Percentiles rank a stretch among this genome's conserved stretches.
These are phyloP conservation scores for Perdita meconis DNA, from an alignment of 2,888 invertebrate genomes.

Conservation along the genomic window DNA sequence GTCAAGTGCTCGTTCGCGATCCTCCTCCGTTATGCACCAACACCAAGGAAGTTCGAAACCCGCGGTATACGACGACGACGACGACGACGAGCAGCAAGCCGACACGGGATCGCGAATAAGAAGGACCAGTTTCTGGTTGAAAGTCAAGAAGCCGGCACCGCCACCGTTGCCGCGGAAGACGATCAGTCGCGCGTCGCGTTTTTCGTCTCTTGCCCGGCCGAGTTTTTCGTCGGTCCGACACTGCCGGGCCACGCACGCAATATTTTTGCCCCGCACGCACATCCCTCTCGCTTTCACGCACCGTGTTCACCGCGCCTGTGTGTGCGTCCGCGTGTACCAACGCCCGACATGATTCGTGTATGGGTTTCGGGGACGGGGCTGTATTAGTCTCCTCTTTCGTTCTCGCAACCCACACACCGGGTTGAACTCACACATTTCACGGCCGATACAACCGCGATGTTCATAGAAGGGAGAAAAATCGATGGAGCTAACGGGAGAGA, in stretches of 20 bases:
- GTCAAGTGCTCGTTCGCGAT: constrained; percentile 16
- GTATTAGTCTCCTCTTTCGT: constrained; percentile 56
- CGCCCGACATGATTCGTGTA: constrained; percentile 14
- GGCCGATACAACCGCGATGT: constrained; percentile 45
- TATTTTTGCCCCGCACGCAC: constrained; percentile 68
- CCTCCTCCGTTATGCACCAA: constrained; percentile 40
- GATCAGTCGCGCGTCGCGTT: constrained; percentile 43
- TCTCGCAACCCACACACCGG: constrained; percentile 34
- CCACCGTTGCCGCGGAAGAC: constrained; percentile 11
- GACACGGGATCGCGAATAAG: constrained; percentile 10
- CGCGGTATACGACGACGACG: no score
- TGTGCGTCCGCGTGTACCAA: constrained; percentile 20
- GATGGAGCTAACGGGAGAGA: constrained; percentile 77
- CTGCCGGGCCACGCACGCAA: constrained; percentile 63
- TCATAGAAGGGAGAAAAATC: constrained; percentile 79
- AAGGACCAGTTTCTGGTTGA: constrained; percentile 10
- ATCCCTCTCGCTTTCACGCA: constrained; percentile 62
- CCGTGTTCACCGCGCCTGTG: constrained; percentile 30
- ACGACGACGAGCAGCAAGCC: constrained; percentile 3
- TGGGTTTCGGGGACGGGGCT: constrained; percentile 33
- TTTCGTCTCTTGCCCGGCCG: constrained; percentile 58
- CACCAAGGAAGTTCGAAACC: constrained; percentile 8
- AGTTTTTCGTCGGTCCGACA: constrained; percentile 64
- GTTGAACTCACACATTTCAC: constrained; percentile 32
- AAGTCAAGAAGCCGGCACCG: constrained; percentile 1